Base-by-base conservation (phyloP, 2,797 vertebrate genomes). In the Lagodon rhomboides region DNA sequence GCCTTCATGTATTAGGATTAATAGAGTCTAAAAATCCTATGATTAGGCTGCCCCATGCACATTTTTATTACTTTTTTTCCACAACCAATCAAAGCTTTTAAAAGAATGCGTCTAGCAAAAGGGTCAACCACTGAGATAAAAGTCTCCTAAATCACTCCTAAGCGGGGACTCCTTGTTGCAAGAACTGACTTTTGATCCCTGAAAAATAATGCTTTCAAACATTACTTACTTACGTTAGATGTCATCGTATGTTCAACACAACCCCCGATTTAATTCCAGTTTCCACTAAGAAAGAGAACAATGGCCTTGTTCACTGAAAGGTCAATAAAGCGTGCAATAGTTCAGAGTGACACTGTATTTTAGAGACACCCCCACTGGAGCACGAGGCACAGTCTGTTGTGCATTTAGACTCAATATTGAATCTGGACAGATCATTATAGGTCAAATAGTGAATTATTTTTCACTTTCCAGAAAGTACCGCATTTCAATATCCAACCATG, bases 271-370 rank as follows among this genome's bases (percentile, higher is more conserved):
- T 34, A 4, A 65, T 25, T 30, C 44, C 11, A 68, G 46, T 63
- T 55, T 30, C 20, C n/a, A 50, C 38, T 20, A 25, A 58, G 56
- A 27, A 55, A 18, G 9, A 68, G 15, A 77, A 63, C 12, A 7
- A 59, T 54, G 22, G 43, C 58, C 25, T 20, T 34, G 11, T 50
- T 70, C 68, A 44, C 61, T 38, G 23, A 68, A 44, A 53, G 46
- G 72, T 56, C n/a, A 44, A 18, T 23, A 46, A 54, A 50, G n/a
- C 54, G 69, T 23, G 13, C 73, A 70, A 51, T 27, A 65, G 67
- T 68, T 71, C 30, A 25, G 22, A 56, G 13, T 59, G 66, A 69
- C 43, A 30, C 7, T 43, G 34, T 44, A 56, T 72, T 72, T 81
- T 49, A 30, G 22, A 13, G 66, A 41, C 30, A 13, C 22, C 2